These are phyloP conservation scores for Callorhinus ursinus DNA, from an alignment of 2,113 vertebrate species.

Conservation along the genomic window DNA sequence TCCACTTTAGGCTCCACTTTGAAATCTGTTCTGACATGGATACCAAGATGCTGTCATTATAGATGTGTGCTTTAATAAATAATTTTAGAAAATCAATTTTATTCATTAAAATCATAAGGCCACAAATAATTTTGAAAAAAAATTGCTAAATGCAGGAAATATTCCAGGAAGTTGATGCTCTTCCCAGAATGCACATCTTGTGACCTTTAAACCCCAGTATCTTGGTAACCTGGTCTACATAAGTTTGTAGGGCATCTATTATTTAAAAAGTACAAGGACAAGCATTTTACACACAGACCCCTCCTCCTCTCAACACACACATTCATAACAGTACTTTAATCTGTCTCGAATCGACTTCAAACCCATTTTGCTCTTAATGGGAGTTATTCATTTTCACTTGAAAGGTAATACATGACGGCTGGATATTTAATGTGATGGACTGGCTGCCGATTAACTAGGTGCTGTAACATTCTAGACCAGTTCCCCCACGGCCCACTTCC, in stretches of 20 bases:
- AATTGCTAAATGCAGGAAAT: conserved; percentile 72
- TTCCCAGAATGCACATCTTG: conserved; percentile 78
- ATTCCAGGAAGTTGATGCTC: conserved; percentile 74
- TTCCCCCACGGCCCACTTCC: conserved; percentile 80
- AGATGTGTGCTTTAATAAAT: conserved; percentile 63
- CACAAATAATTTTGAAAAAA: conserved; percentile 59
- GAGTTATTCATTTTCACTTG: conserved; percentile 92
- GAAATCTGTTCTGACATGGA: conserved; percentile 45
- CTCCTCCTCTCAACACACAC: conserved; percentile 83
- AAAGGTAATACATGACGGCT: conserved; percentile 90
- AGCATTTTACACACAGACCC: conserved; percentile 85
- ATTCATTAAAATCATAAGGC: conserved; percentile 72
- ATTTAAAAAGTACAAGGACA: conserved; percentile 89
- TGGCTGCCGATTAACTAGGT: conserved; percentile 88
- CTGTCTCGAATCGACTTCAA: conserved; percentile 91
- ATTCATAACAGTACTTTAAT: conserved; percentile 91
- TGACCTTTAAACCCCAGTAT: conserved; percentile 83
- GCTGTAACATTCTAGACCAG: conserved; percentile 80
- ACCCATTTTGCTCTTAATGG: conserved; percentile 90
- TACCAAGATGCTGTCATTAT: conserved; percentile 43
- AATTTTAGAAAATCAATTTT: conserved; percentile 75
- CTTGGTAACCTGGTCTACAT: conserved; percentile 82
- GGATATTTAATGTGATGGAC: conserved; percentile 89
- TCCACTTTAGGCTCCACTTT: neutral
- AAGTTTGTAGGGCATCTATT: conserved; percentile 88